phyloP scores from a whole-genome alignment of 2,113 vertebrate genomes.

The Callithrix jacchus region DNA sequence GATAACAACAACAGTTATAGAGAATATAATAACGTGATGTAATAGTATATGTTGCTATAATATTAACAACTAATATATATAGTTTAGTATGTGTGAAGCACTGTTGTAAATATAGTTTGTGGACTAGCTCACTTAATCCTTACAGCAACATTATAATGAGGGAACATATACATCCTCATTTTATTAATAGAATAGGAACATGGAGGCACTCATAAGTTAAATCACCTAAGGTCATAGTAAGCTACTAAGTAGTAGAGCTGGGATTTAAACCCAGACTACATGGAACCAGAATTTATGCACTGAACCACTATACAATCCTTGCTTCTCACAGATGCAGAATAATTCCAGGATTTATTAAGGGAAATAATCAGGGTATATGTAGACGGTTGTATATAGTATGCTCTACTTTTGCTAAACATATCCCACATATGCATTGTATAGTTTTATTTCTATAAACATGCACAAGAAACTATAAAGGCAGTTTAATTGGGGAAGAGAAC shows the following conservation, averaged over 20 bases:
- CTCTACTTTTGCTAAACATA: neutral
- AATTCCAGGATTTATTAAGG: neutral
- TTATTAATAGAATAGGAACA: neutral
- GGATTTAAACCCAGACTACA: neutral
- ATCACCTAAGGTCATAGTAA: neutral
- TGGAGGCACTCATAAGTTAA: neutral
- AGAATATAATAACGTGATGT: neutral
- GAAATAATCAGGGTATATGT: neutral
- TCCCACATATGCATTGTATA: neutral
- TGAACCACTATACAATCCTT: neutral
- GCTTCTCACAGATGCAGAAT: neutral
- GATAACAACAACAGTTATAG: neutral
- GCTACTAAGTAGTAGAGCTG: neutral
- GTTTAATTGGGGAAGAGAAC: slow-evolving; percentile 17
- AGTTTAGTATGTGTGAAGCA: neutral
- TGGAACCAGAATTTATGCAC: neutral
- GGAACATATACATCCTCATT: neutral
- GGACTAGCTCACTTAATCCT: neutral
- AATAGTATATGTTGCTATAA: neutral
- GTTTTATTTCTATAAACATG: neutral
- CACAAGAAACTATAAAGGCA: neutral
- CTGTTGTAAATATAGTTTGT: neutral
- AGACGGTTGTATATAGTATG: too few relatives aligned
- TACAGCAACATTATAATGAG: neutral
- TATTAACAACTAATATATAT: neutral